phyloP scores from a whole-genome alignment of 2,113 vertebrate genomes.

The Solenodon paradoxus region DNA sequence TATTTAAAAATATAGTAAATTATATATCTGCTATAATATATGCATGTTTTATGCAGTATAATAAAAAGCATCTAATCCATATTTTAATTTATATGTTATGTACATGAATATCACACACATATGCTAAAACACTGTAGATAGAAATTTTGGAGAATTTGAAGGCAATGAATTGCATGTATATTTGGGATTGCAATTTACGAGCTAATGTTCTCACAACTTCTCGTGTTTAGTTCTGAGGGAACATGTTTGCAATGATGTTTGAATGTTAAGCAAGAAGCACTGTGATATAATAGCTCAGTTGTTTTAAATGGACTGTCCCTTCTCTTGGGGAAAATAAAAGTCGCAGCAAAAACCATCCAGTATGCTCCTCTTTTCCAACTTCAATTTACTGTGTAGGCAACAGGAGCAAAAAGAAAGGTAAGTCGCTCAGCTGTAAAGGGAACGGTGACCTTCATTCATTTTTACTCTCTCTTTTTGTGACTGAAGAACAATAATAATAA shows the following conservation, averaged over 20 bases:
- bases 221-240: background rate
- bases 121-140: background rate
- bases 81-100: background rate
- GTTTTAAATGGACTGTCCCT: conserved; percentile 44
- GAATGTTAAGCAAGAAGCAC: conserved; percentile 39
- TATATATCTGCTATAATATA: background rate
- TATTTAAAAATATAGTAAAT: background rate
- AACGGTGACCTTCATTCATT: conserved; percentile 64
- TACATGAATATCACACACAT: background rate
- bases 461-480: conserved; percentile 40
- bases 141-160: background rate
- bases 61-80: background rate
- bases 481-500: conserved; percentile 65
- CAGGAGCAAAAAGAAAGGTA: conserved; percentile 43
- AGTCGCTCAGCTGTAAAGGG: conserved; percentile 61
- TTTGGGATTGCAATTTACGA: background rate
- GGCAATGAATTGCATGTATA: background rate
- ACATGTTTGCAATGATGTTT: background rate
- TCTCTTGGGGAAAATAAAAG: conserved; percentile 56
- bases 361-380: background rate
- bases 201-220: background rate
- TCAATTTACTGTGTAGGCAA: background rate
- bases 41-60: background rate
- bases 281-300: conserved; percentile 34
- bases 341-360: background rate